Percentiles rank a stretch among this genome's conserved stretches.
These are phyloP conservation scores for Seriola rivoliana DNA, from an alignment of 2,113 vertebrate species.

Conservation along the genomic window DNA sequence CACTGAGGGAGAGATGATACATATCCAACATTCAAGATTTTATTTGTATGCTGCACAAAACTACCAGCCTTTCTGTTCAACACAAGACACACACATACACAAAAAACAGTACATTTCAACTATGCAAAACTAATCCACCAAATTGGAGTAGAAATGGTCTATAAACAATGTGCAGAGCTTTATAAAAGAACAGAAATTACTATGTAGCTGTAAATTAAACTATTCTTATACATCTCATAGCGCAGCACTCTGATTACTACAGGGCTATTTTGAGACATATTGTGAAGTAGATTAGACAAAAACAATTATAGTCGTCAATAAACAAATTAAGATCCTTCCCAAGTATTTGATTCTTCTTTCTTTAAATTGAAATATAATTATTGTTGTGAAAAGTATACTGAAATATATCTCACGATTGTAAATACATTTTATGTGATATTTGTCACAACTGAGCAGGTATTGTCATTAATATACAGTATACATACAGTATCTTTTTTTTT, in stretches of 20 bases:
- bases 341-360: background rate
- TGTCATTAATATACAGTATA: background rate
- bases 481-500: background rate
- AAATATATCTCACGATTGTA: background rate
- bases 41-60: conserved; percentile 52
- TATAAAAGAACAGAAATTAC: conserved; percentile 1
- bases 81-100: background rate
- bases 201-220: background rate
- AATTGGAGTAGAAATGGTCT: background rate
- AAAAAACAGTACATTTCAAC: conserved; percentile 8
- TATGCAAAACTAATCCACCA: background rate
- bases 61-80: conserved; percentile 15
- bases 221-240: background rate
- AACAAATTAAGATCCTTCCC: background rate
- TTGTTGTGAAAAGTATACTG: background rate
- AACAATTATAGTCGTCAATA: background rate
- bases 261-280: background rate
- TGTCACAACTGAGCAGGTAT: background rate
- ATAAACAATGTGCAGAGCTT: background rate
- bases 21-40: conserved; percentile 43
- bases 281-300: background rate
- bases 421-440: background rate
- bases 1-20: conserved; percentile 37
- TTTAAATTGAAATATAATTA: background rate
- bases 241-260: background rate